Percentiles rank a stretch among this genome's conserved stretches.
Evolutionary conservation across 2,797 vertebrate species (phyloP).

Genomic region (Jordanella pulchra): DNA sequence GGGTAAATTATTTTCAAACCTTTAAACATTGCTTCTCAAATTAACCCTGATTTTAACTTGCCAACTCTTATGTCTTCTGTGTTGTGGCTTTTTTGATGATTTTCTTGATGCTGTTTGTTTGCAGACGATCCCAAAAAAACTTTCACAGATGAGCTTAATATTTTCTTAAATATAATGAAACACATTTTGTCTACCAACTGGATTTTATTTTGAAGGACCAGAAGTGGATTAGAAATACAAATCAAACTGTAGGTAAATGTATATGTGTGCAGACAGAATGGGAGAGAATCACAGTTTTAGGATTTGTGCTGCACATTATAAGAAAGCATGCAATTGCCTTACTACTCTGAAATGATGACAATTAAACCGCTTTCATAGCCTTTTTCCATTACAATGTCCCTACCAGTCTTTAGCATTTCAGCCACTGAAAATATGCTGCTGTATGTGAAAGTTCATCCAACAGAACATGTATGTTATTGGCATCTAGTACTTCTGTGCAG

Average conservation of each 20-base stretch:
- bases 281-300: background rate
- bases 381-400: too few species aligned
- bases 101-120: too few species aligned
- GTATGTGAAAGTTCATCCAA: background rate
- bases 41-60: too few species aligned
- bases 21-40: background rate
- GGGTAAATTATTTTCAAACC: background rate
- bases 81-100: too few species aligned
- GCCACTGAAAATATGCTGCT: background rate
- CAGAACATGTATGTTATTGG: background rate
- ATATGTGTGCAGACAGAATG: constrained; percentile 9
- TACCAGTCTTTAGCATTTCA: background rate
- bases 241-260: background rate
- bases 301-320: too few species aligned
- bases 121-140: too few species aligned
- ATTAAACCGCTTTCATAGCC: too few species aligned
- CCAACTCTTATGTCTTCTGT: too few species aligned
- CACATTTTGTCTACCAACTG: too few species aligned
- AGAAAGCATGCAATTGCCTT: background rate
- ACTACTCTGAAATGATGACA: background rate
- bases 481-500: background rate
- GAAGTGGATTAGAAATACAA: background rate
- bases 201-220: background rate
- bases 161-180: background rate
- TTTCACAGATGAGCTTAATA: too few species aligned